Conservation (phyloP, 2,888 invertebrate species). For the Acanthosoma haemorrhoidale region DNA sequence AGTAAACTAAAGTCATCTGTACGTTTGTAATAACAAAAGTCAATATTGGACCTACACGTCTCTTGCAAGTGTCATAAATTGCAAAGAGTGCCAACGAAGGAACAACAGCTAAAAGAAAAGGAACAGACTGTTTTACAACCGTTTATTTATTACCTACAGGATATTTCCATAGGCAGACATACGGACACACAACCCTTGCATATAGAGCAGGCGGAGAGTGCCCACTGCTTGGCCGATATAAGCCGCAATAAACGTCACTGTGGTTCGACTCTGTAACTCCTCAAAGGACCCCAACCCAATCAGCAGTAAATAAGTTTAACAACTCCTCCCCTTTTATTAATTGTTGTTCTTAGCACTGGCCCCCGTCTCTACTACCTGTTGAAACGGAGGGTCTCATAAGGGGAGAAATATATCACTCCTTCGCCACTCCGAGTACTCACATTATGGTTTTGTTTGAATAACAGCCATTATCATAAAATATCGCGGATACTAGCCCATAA, state of each 20-base stretch:
- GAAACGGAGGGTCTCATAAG: background rate
- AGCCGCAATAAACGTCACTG: background rate
- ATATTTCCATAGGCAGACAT: background rate
- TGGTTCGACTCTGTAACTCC: background rate
- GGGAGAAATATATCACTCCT: too few relatives aligned
- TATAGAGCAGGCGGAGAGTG: background rate
- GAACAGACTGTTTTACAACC: too few relatives aligned
- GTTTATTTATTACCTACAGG: background rate
- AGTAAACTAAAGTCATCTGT: too few relatives aligned
- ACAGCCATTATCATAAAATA: too few relatives aligned
- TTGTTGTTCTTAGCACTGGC: too few relatives aligned
- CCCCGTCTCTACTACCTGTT: background rate
- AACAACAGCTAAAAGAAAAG: too few relatives aligned
- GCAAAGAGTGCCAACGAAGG: background rate
- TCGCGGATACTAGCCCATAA: too few relatives aligned
- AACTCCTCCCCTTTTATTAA: constrained; percentile 4
- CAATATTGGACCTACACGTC: too few relatives aligned
- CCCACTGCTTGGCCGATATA: background rate
- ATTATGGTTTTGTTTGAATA: too few relatives aligned
- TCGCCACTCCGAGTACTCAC: too few relatives aligned
- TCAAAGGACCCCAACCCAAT: constrained; percentile 21
- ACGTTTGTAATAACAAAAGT: too few relatives aligned
- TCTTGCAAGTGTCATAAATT: too few relatives aligned
- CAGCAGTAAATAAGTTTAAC: constrained; percentile 22
- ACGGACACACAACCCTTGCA: background rate